Evolutionary conservation across 1,140 invertebrate species (phyloP).

Genomic region (Apis dorsata): DNA sequence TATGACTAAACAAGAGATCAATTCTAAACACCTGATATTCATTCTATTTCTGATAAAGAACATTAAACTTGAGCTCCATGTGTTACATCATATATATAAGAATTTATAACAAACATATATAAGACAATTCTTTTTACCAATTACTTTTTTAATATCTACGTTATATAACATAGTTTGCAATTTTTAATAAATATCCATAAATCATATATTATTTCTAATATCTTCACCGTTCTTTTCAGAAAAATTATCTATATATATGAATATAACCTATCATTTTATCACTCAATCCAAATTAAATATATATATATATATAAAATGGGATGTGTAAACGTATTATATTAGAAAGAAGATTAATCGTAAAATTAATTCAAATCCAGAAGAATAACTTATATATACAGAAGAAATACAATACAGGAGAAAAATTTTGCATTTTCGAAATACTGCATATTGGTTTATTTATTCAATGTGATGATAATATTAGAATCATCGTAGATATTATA

Average conservation of each 20-base stretch:
- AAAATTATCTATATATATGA: too few relatives aligned
- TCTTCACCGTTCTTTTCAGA: too few relatives aligned
- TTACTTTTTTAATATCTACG: background rate
- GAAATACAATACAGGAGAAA: too few relatives aligned
- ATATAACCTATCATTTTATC: background rate
- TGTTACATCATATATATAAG: background rate
- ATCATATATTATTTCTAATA: too few relatives aligned
- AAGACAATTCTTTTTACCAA: background rate
- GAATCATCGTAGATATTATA: background rate
- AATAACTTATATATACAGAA: too few relatives aligned
- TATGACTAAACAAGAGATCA: background rate
- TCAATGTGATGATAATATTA: background rate
- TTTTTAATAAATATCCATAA: background rate
- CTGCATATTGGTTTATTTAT: background rate
- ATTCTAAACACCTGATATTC: slow-evolving; percentile 26
- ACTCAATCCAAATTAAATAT: background rate
- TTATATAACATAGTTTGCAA: background rate
- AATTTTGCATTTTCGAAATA: background rate
- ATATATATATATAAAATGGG: background rate
- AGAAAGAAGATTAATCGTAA: background rate
- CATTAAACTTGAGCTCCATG: background rate
- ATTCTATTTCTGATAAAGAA: background rate
- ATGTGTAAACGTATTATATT: background rate
- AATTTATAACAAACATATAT: background rate
- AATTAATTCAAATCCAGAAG: background rate